phyloP scores from a whole-genome alignment of 2,113 vertebrate species.

The Capreolus pygargus region DNA sequence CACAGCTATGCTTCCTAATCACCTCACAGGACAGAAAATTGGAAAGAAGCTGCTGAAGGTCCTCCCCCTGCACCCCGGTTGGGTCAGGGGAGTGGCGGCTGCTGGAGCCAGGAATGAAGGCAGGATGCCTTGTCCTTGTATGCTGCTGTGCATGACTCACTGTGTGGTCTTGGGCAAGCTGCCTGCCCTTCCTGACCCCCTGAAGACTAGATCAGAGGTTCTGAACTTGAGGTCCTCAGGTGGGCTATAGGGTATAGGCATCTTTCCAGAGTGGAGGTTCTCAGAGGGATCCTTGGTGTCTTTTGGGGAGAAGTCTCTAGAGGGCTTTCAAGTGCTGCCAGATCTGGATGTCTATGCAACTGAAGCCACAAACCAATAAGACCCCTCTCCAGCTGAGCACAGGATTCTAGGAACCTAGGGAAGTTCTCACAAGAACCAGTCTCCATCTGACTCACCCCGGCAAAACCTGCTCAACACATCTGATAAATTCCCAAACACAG shows the following conservation, averaged over 20 bases:
- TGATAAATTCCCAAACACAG: not conserved
- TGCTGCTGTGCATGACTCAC: not conserved
- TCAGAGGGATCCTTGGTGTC: not conserved
- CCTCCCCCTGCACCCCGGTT: accelerated
- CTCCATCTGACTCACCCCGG: not conserved
- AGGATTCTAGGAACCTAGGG: not conserved
- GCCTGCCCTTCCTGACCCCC: not conserved
- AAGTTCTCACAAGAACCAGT: not conserved
- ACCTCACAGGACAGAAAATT: not conserved
- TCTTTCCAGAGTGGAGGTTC: not conserved
- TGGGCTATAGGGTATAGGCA: not conserved
- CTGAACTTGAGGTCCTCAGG: not conserved
- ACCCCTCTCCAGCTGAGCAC: not conserved
- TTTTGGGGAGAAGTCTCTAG: not conserved
- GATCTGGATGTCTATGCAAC: not conserved
- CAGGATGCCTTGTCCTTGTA: accelerated
- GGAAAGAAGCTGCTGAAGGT: not conserved
- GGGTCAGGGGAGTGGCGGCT: not conserved
- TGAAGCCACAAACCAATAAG: not conserved
- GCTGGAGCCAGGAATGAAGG: not conserved
- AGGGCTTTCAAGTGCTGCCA: not conserved
- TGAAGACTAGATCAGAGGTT: not conserved
- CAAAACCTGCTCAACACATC: not conserved
- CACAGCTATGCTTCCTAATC: not conserved
- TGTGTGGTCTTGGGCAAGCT: not conserved